Conservation (phyloP, 1,140 invertebrate genomes). For the Saccostrea echinata region DNA sequence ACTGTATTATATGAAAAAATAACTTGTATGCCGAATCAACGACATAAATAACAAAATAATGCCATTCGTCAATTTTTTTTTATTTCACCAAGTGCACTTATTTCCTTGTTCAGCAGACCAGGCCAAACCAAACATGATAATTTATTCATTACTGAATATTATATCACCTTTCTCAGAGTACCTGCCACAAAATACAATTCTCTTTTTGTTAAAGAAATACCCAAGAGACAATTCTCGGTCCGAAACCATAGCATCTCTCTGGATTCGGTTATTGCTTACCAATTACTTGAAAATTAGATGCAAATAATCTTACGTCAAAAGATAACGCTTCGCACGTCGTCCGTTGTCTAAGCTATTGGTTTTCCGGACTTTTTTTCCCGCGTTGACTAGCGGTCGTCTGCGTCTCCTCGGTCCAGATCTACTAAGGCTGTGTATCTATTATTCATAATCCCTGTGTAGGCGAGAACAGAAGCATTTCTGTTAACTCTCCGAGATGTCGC, state of each 20-base stretch:
- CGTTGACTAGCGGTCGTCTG: slow-evolving; percentile 19
- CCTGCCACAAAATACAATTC: slow-evolving; percentile 15
- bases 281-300: slow-evolving; percentile 30
- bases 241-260: background rate
- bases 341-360: slow-evolving; percentile 16
- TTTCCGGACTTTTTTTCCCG: slow-evolving; percentile 29
- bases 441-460: slow-evolving; percentile 34
- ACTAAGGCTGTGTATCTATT: slow-evolving; percentile 24
- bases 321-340: background rate
- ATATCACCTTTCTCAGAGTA: background rate
- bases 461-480: slow-evolving; percentile 16
- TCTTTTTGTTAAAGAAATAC: background rate
- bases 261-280: background rate
- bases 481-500: slow-evolving; percentile 32
- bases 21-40: background rate
- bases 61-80: background rate
- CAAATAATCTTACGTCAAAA: slow-evolving; percentile 27
- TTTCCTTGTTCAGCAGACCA: background rate
- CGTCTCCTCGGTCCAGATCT: slow-evolving; percentile 29
- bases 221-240: background rate
- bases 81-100: background rate
- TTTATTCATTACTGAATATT: slow-evolving; percentile 25
- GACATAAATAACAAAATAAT: background rate
- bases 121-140: background rate
- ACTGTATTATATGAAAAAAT: background rate